phyloP scores from a whole-genome alignment of 2,797 vertebrate species.

The Zalophus californianus region DNA sequence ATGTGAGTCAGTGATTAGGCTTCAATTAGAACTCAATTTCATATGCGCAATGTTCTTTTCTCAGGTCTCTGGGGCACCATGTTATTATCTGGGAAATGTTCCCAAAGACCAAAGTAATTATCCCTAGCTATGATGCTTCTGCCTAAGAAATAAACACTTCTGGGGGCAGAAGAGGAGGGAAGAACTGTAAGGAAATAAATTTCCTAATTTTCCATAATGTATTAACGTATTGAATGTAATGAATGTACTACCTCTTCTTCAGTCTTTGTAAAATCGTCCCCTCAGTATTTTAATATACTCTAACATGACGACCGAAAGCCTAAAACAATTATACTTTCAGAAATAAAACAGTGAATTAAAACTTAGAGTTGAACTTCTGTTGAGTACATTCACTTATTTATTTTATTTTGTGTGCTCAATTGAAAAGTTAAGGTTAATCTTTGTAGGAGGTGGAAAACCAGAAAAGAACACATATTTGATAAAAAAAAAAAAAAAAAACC shows the following conservation, averaged over 20 bases:
- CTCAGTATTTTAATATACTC: neutral
- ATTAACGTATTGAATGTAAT: slow-evolving; percentile 16
- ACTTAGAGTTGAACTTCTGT: neutral
- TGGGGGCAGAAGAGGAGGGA: neutral
- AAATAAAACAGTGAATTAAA: slow-evolving; percentile 58
- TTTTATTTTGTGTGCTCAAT: neutral
- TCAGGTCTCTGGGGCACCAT: slow-evolving; percentile 14
- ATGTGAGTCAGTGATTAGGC: slow-evolving; percentile 34
- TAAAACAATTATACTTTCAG: slow-evolving; percentile 32
- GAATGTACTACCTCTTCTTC: neutral
- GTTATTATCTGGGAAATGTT: slow-evolving; percentile 54
- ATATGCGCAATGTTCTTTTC: neutral
- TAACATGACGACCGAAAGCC: neutral
- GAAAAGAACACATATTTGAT: neutral
- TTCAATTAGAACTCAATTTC: slow-evolving; percentile 37
- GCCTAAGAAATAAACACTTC: slow-evolving; percentile 55
- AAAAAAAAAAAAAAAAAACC: neutral
- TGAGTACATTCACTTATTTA: neutral
- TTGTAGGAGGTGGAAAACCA: neutral
- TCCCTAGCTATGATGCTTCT: slow-evolving; percentile 1
- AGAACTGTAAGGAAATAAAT: neutral
- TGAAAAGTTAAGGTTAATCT: slow-evolving; percentile 9
- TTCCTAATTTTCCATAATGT: slow-evolving; percentile 13
- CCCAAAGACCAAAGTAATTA: slow-evolving; percentile 60
- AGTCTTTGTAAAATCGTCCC: slow-evolving; percentile 46